These are phyloP conservation scores for Babylonia areolata DNA, from an alignment of 1,140 invertebrate genomes.

Conservation along the genomic window DNA sequence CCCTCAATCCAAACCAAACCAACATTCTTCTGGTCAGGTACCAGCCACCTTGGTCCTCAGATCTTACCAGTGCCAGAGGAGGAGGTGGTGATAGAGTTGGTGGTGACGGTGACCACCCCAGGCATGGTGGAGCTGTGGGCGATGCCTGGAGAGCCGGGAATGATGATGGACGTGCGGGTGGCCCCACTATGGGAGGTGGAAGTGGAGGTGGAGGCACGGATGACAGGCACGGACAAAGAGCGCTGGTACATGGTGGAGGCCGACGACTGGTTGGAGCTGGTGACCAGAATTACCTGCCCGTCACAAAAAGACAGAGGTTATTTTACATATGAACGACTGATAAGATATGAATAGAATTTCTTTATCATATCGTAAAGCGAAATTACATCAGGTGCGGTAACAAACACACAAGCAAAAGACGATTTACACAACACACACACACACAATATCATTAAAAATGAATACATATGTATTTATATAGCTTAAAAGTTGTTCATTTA, in stretches of 20 bases:
- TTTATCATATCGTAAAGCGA: too few relatives aligned
- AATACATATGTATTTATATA: too few relatives aligned
- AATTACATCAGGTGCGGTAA: too few relatives aligned
- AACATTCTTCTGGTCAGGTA: too few relatives aligned
- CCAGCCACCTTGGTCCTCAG: too few relatives aligned
- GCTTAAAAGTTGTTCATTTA: not conserved
- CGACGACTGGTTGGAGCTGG: slow-evolving; percentile 64
- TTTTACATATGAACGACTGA: too few relatives aligned
- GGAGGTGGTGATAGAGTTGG: slow-evolving; percentile 54
- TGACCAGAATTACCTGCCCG: slow-evolving; percentile 71
- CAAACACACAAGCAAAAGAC: too few relatives aligned
- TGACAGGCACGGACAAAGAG: slow-evolving; percentile 67
- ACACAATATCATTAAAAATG: too few relatives aligned
- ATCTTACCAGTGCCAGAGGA: slow-evolving; percentile 45
- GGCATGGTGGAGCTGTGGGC: slow-evolving; percentile 53
- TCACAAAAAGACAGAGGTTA: too few relatives aligned
- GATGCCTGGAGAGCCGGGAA: slow-evolving; percentile 49
- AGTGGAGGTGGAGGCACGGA: slow-evolving; percentile 53
- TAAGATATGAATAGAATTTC: too few relatives aligned
- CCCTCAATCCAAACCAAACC: too few relatives aligned
- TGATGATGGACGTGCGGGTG: slow-evolving; percentile 57
- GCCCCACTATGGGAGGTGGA: slow-evolving; percentile 44
- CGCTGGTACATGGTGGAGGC: slow-evolving; percentile 63
- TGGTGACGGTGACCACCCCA: slow-evolving; percentile 61
- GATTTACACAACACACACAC: too few relatives aligned